phyloP scores from a whole-genome alignment of 2,113 vertebrate genomes.

The Macroglossus sobrinus region DNA sequence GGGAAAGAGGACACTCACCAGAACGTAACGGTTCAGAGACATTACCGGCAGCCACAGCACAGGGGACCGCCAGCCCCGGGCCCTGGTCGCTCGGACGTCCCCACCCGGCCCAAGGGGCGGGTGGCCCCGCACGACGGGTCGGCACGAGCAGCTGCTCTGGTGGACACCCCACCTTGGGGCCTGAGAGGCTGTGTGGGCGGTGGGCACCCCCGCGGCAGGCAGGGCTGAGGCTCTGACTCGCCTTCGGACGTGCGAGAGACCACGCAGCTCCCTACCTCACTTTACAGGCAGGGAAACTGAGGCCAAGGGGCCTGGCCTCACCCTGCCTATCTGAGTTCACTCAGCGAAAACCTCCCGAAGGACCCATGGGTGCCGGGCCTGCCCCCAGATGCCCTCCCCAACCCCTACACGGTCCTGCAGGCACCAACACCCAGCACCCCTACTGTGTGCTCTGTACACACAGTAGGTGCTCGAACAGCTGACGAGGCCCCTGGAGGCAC shows the following conservation, averaged over 20 bases:
- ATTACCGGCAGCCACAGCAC: background rate
- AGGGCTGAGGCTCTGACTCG: background rate
- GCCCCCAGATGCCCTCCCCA: accelerated
- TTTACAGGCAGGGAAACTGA: background rate
- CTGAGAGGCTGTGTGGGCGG: accelerated
- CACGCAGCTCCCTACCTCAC: accelerated
- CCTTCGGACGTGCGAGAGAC: accelerated
- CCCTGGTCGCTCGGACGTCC: no score
- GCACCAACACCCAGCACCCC: background rate
- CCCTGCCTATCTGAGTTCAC: background rate
- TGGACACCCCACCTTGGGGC: accelerated
- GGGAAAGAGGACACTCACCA: constrained; percentile 26
- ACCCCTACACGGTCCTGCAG: background rate
- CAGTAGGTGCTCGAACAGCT: background rate
- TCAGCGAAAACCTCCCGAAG: background rate
- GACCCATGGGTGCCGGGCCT: background rate
- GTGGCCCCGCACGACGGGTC: accelerated
- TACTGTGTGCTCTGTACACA: background rate
- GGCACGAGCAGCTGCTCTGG: accelerated
- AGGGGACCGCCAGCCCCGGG: background rate
- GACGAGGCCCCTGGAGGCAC: accelerated
- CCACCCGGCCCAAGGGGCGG: accelerated
- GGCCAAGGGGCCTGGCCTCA: background rate
- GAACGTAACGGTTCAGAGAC: background rate
- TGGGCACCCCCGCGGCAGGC: accelerated